phyloP scores from a whole-genome alignment of 35 echinoderm and acorn worm genomes.

The Lytechinus variegatus region DNA sequence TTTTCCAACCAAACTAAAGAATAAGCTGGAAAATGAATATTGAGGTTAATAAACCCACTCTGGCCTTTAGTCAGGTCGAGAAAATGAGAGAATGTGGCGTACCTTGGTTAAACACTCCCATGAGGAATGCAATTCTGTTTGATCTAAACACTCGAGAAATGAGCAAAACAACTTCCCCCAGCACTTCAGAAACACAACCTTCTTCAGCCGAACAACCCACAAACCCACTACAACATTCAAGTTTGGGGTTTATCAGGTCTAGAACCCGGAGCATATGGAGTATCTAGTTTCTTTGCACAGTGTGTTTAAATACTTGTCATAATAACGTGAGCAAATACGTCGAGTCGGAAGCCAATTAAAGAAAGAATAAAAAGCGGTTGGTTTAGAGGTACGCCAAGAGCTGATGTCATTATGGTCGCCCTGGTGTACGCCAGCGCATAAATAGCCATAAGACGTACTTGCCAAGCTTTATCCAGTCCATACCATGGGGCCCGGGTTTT shows the following conservation, averaged over 20 bases:
- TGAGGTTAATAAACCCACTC: background rate
- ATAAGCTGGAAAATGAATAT: background rate
- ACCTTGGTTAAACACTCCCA: background rate
- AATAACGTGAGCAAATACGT: slow-evolving; percentile 31
- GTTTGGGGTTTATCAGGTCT: background rate
- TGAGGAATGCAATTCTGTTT: background rate
- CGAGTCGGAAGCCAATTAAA: slow-evolving; percentile 36
- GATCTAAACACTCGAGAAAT: slow-evolving; percentile 13
- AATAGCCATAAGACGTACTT: background rate
- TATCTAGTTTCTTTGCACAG: slow-evolving; percentile 43
- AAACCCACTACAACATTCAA: background rate
- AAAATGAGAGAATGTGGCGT: background rate
- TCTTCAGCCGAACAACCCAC: background rate
- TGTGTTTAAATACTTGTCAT: slow-evolving; percentile 47
- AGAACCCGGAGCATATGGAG: background rate
- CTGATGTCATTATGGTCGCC: background rate
- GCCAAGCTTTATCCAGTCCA: background rate
- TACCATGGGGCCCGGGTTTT: background rate
- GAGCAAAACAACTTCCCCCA: slow-evolving; percentile 1
- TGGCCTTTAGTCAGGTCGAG: background rate
- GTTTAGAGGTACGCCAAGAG: slow-evolving; percentile 29
- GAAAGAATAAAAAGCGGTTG: slow-evolving; percentile 40
- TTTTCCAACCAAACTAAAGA: background rate
- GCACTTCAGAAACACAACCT: background rate
- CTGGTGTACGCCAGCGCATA: background rate